Base-by-base conservation (phyloP, 2,888 invertebrate genomes). In the Augochlorella aurata region DNA sequence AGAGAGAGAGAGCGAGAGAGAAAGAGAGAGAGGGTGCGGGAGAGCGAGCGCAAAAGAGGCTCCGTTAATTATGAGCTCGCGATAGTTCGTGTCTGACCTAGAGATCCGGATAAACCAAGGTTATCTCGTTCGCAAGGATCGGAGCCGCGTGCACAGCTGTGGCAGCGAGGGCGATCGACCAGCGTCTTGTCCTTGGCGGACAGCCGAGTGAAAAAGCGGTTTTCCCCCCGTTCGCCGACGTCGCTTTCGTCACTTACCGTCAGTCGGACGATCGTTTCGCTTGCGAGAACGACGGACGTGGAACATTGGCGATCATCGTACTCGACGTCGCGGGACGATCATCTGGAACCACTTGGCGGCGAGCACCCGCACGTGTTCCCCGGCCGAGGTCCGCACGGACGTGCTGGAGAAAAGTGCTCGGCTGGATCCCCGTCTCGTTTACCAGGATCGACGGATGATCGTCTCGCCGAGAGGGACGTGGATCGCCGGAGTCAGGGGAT, bases 141-240 rank as follows among this genome's bases (percentile, higher is more conserved):
- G 66, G 38, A 38, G 52, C 21, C 58, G 61, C 49, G 70, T 63
- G 24, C 21, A 38, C 24, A n/a, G 54, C 52, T 24, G 72, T 5
- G n/a, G 44, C 16, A 50, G 47, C 47, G 49, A 63, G 67, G 49
- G 45, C 79, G 74, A 82, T 83, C 83, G 75, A 82, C 58, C 58
- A 58, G 65, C 74, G 54, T 79, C 74, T 75, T 71, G 83, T 76
- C 83, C 83, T 83, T 76, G 75, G 52, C 44, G 83, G 29, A 74
- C 68, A 5, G 7, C 1, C 38, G 38, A 70, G 77, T 38, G 47
- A 38, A 38, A 38, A 38, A 38, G 38, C 38, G 38, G 38, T 38
- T 38, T 38, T 38, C 38, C 4, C 38, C 38, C 38, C 38, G 1
- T 0, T 7, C 38, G 38, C 5, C 38, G 38, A 4, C 38, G 38